Conservation (phyloP, 2,888 invertebrate species). For the Oxystoma pomonae region DNA sequence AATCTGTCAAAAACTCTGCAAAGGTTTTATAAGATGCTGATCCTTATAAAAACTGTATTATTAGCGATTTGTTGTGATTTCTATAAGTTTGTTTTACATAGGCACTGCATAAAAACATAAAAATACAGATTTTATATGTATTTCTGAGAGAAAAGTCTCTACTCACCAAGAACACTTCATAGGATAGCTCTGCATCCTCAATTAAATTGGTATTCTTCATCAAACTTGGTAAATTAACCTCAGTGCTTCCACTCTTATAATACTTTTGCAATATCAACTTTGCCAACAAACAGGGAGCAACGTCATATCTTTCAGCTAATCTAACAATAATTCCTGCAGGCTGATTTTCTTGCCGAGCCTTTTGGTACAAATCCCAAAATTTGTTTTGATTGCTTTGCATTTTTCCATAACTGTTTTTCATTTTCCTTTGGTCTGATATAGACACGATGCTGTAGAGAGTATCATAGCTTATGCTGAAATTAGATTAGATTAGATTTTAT, state of each 20-base stretch:
- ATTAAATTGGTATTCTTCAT: slow-evolving; percentile 71
- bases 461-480: slow-evolving; percentile 48
- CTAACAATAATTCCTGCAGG: slow-evolving; percentile 59
- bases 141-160: too few relatives aligned
- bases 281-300: slow-evolving; percentile 58
- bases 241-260: slow-evolving; percentile 37
- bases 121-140: too few relatives aligned
- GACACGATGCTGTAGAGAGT: slow-evolving; percentile 70
- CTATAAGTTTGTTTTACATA: too few relatives aligned
- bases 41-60: too few relatives aligned
- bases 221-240: slow-evolving; percentile 48
- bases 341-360: slow-evolving; percentile 45
- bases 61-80: too few relatives aligned
- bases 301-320: slow-evolving; percentile 52
- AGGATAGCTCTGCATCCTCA: slow-evolving; percentile 64
- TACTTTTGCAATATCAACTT: slow-evolving; percentile 56
- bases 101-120: too few relatives aligned
- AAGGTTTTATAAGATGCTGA: too few relatives aligned
- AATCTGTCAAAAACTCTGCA: too few relatives aligned
- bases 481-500: too few relatives aligned
- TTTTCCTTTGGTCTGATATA: slow-evolving; percentile 59
- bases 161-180: slow-evolving; percentile 69
- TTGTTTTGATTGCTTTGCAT: slow-evolving; percentile 53
- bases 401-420: slow-evolving; percentile 60
- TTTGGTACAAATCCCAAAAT: slow-evolving; percentile 49